These are phyloP conservation scores for Caenorhabditis wallacei DNA, from an alignment of 2,888 invertebrate genomes.

Conservation along the genomic window DNA sequence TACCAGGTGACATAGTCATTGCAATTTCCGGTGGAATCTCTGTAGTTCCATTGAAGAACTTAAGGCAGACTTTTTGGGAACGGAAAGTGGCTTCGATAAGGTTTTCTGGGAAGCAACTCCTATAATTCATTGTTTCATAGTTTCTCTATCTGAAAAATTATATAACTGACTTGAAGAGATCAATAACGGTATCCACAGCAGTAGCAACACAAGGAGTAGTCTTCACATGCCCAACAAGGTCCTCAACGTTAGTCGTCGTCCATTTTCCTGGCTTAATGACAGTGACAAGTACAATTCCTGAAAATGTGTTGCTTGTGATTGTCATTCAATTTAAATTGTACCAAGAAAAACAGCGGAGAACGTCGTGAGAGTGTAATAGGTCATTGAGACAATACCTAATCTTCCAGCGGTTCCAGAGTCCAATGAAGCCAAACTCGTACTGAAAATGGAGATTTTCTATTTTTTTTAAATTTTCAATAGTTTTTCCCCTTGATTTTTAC, in stretches of 20 bases:
- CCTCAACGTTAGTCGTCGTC: conserved; percentile 74
- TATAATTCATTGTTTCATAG: conserved; percentile 83
- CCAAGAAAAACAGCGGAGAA: conserved; percentile 75
- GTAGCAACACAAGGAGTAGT: conserved; percentile 75
- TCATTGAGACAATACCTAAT: conserved; percentile 72
- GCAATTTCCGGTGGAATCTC: conserved; percentile 73
- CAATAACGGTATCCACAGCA: conserved; percentile 77
- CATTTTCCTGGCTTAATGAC: conserved; percentile 90
- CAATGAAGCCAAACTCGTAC: conserved; percentile 75
- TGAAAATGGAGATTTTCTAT: conserved; percentile 51
- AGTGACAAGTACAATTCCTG: conserved; percentile 91
- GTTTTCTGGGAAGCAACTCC: conserved; percentile 89
- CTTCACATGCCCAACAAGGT: conserved; percentile 70
- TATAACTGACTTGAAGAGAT: conserved; percentile 72
- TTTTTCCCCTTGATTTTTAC: no score
- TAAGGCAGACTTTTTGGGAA: conserved; percentile 76
- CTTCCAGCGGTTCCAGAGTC: conserved; percentile 77
- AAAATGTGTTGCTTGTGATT: not conserved
- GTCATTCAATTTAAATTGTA: no score
- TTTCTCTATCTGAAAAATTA: no score
- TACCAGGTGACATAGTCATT: conserved; percentile 69
- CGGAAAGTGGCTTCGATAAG: conserved; percentile 84
- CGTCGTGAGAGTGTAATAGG: conserved; percentile 76
- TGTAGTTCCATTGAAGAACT: conserved; percentile 71
- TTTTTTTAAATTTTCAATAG: no score